Conservation (phyloP, 2,113 vertebrate genomes). For the Platichthys flesus region DNA sequence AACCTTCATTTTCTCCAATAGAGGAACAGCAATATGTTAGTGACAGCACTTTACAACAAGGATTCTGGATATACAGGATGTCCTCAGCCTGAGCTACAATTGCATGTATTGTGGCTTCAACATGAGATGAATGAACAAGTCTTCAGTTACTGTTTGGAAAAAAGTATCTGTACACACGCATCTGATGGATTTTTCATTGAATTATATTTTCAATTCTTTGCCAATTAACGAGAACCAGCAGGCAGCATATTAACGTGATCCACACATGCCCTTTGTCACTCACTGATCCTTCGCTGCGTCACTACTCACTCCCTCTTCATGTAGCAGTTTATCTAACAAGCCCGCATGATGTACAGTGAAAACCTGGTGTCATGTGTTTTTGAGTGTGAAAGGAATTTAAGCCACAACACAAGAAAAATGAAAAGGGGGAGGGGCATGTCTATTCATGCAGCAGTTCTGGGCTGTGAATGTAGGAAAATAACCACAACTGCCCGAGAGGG, state of each 20-base stretch:
- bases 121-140: slow-evolving; percentile 47
- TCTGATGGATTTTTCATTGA: slow-evolving; percentile 21
- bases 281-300: slow-evolving; percentile 27
- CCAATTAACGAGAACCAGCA: slow-evolving; percentile 47
- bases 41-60: slow-evolving; percentile 27
- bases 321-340: slow-evolving; percentile 23
- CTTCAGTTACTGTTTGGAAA: slow-evolving; percentile 19
- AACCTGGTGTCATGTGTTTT: slow-evolving; percentile 47
- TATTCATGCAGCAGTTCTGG: slow-evolving; percentile 60
- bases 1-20: slow-evolving; percentile 21
- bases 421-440: slow-evolving; percentile 44
- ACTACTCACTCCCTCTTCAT: slow-evolving; percentile 21
- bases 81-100: slow-evolving; percentile 53
- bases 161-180: slow-evolving; percentile 40
- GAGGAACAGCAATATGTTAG: slow-evolving; percentile 23
- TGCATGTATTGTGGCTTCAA: slow-evolving; percentile 55
- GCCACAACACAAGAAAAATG: slow-evolving; percentile 60
- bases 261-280: slow-evolving; percentile 37
- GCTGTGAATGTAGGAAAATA: slow-evolving; percentile 35
- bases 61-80: slow-evolving; percentile 27
- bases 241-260: slow-evolving; percentile 37
- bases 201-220: slow-evolving; percentile 35
- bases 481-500: slow-evolving; percentile 46
- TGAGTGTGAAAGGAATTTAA: slow-evolving; percentile 44
- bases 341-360: slow-evolving; percentile 52